These are phyloP conservation scores for Formica exsecta DNA, from an alignment of 1,140 invertebrate genomes.

Conservation along the genomic window DNA sequence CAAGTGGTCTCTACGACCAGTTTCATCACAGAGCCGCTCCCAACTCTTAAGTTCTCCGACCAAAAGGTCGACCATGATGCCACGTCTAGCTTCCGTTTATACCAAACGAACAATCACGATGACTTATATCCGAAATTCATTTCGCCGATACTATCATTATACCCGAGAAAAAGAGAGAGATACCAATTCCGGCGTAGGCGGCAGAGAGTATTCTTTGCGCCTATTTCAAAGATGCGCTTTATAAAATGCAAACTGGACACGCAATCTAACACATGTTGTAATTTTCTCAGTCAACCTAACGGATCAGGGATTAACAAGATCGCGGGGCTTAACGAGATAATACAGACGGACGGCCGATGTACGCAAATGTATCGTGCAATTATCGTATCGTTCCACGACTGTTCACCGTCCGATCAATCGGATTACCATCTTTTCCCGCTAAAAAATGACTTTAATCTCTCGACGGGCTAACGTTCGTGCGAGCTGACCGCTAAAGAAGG, in stretches of 20 bases:
- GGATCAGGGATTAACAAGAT: slow-evolving; percentile 38
- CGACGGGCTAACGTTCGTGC: slow-evolving; percentile 13
- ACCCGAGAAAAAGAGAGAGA: not conserved
- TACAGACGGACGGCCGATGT: not conserved
- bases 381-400: slow-evolving; percentile 49
- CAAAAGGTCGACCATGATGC: slow-evolving; percentile 73
- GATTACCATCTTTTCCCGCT: slow-evolving; percentile 57
- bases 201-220: not conserved
- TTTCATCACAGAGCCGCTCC: slow-evolving; percentile 80
- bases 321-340: slow-evolving; percentile 53
- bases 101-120: slow-evolving; percentile 67
- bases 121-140: slow-evolving; percentile 61
- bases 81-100: slow-evolving; percentile 75
- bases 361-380: slow-evolving; percentile 53
- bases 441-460: slow-evolving; percentile 61
- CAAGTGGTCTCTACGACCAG: slow-evolving; percentile 72
- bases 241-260: slow-evolving; percentile 12
- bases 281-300: slow-evolving; percentile 27
- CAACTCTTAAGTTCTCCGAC: slow-evolving; percentile 75
- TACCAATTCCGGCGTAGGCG: slow-evolving; percentile 6
- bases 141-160: slow-evolving; percentile 60
- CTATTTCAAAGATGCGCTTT: slow-evolving; percentile 35
- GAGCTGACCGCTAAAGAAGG: slow-evolving; percentile 12
- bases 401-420: slow-evolving; percentile 37
- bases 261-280: slow-evolving; percentile 4